Evolutionary conservation across 1,140 invertebrate genomes (phyloP).

Genomic region (Spodoptera litura): DNA sequence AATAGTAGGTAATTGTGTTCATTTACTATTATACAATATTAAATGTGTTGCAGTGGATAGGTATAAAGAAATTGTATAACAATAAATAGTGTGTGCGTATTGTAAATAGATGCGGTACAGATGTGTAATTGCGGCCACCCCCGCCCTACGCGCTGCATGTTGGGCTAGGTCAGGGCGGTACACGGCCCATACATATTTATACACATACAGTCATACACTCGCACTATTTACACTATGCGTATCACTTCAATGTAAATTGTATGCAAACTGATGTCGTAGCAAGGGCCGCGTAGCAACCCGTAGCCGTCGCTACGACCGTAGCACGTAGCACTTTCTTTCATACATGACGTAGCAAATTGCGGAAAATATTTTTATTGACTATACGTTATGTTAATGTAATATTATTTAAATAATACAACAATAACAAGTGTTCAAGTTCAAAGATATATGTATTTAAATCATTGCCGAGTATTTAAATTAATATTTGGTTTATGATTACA

Average conservation of each 20-base stretch:
- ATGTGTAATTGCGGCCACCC: slow-evolving; percentile 17
- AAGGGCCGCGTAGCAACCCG: slow-evolving; percentile 41
- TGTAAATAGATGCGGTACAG: slow-evolving; percentile 12
- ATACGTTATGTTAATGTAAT: slow-evolving; percentile 3
- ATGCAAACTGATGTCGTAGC: slow-evolving; percentile 26
- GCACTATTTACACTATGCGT: slow-evolving; percentile 4
- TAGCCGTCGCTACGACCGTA: slow-evolving; percentile 57
- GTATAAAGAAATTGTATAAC: neutral
- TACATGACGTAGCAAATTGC: slow-evolving; percentile 26
- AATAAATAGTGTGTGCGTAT: slow-evolving; percentile 11
- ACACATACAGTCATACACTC: neutral
- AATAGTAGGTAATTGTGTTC: too few species aligned
- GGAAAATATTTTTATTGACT: slow-evolving; percentile 31
- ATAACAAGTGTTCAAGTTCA: slow-evolving; percentile 15
- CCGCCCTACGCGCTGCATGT: slow-evolving; percentile 44
- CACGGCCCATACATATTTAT: slow-evolving; percentile 16
- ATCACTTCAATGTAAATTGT: slow-evolving; percentile 11
- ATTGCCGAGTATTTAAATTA: slow-evolving; percentile 1
- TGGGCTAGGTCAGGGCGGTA: slow-evolving; percentile 49
- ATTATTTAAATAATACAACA: slow-evolving; percentile 26
- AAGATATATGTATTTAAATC: neutral
- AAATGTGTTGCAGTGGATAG: neutral
- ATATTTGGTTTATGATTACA: slow-evolving; percentile 24
- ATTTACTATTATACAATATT: neutral
- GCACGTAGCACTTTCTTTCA: slow-evolving; percentile 53